Base-by-base conservation (phyloP, 2,888 invertebrate species). In the Panorpa germanica region DNA sequence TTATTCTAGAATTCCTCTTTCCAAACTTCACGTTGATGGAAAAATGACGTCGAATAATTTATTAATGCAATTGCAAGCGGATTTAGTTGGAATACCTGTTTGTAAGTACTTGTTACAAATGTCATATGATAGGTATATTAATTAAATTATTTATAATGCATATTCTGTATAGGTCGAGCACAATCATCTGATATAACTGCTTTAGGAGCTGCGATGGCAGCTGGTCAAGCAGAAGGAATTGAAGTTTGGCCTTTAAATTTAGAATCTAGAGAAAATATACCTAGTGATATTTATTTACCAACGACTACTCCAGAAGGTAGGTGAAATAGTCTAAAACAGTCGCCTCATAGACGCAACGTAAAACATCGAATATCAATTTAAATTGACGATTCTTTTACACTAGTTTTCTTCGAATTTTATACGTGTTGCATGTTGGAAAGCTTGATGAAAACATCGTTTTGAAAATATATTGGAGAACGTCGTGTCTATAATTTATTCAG, bases 11-110 rank as follows among this genome's bases (percentile, higher is more conserved):
- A 54, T 80, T 48, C 72, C 77, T 1, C 54, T 93, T 12, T 63
- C 69, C 2, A 78, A 80, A 43, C 57, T 96, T 0, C 73, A 88
- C 50, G 88, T 93, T 1, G 96, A 98, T 48, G 98, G 98, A 1
- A 80, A 76, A 43, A 77, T 98, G 76, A 81, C 88, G 0, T 67
- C 68, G 5, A 96, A 95, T 49, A 72, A 73, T 45, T 59, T 91
- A 3, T 63, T 98, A 25, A 88, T 96, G 83, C 96, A 98, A 51
- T 48, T 96, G 29, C 95, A 96, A 53, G 86, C 96, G 0, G 95
- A 98, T 51, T 64, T 95, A 9, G 68, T 78, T 28, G 95, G 95
- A 1, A 73, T 91, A 39, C 78, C 85, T 35, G 85, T 96, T 18
- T 78, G 85, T 74, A 45, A 63, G 72, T 64, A 37, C 25, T 35